phyloP scores from a whole-genome alignment of 2,113 vertebrate species.

The Reinhardtius hippoglossoides region DNA sequence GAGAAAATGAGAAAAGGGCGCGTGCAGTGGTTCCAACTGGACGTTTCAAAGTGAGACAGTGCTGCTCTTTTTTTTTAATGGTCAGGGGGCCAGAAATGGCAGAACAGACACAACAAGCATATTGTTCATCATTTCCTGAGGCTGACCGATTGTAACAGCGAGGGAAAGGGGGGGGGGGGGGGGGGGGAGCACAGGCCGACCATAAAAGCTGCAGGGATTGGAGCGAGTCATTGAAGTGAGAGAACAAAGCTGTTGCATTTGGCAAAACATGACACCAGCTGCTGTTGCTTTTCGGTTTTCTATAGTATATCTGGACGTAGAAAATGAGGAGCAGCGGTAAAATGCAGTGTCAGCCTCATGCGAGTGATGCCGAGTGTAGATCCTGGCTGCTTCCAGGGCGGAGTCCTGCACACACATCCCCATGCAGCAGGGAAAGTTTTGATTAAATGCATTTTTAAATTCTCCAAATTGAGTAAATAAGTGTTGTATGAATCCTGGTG shows the following conservation, averaged over 20 bases:
- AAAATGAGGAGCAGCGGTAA: conserved; percentile 2
- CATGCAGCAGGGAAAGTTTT: not conserved
- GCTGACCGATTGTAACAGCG: conserved; percentile 49
- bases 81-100: conserved; percentile 43
- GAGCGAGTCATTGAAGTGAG: conserved; percentile 54
- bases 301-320: conserved; percentile 3
- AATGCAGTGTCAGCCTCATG: not conserved
- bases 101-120: conserved; percentile 80
- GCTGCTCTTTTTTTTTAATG: conserved; percentile 36
- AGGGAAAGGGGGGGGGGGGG: conserved; percentile 7
- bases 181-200: conserved; percentile 5
- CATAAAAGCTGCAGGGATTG: conserved; percentile 47
- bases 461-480: too few relatives aligned
- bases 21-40: conserved; percentile 29
- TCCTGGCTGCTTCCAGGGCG: too few relatives aligned
- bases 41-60: conserved; percentile 30
- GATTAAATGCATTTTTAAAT: not conserved
- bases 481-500: too few relatives aligned
- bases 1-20: conserved; percentile 53
- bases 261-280: conserved; percentile 62
- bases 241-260: conserved; percentile 76
- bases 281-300: conserved; percentile 28
- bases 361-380: not conserved
- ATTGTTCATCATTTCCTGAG: conserved; percentile 81
- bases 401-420: not conserved